Evolutionary conservation across 2,113 vertebrate species (phyloP).

Genomic region (Zeus faber): DNA sequence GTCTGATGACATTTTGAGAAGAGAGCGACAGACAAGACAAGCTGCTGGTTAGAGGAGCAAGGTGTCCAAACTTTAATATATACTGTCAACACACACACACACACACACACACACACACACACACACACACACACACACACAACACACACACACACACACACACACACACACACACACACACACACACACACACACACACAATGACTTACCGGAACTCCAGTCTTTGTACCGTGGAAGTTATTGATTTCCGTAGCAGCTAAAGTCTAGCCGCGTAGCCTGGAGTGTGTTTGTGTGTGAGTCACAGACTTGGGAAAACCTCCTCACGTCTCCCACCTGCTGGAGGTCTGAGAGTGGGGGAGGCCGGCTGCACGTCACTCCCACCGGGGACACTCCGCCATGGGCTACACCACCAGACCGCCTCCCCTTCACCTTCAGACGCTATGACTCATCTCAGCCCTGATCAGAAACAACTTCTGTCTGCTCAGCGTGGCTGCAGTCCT

Average conservation of each 20-base stretch:
- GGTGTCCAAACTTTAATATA: no score
- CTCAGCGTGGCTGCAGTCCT: no score
- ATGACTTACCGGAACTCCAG: constrained; percentile 15
- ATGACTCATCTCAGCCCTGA: background rate
- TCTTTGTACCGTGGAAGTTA: constrained; percentile 31
- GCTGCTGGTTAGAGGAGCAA: no score
- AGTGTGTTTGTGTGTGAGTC: background rate
- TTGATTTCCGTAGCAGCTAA: constrained; percentile 46
- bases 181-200: constrained; percentile 12
- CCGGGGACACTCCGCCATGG: background rate
- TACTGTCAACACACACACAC: constrained; percentile 10
- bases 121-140: background rate
- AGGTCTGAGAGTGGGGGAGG: background rate
- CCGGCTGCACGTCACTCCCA: background rate
- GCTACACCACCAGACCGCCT: background rate
- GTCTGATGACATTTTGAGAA: no score
- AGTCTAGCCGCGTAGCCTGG: background rate
- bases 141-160: background rate
- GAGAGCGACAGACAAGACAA: no score
- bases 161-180: background rate
- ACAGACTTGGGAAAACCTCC: background rate
- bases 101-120: background rate
- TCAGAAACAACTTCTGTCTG: background rate
- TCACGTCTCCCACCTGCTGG: background rate
- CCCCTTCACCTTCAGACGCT: background rate